Evolutionary conservation across 1,140 invertebrate genomes (phyloP).

Genomic region (Uloborus diversus): DNA sequence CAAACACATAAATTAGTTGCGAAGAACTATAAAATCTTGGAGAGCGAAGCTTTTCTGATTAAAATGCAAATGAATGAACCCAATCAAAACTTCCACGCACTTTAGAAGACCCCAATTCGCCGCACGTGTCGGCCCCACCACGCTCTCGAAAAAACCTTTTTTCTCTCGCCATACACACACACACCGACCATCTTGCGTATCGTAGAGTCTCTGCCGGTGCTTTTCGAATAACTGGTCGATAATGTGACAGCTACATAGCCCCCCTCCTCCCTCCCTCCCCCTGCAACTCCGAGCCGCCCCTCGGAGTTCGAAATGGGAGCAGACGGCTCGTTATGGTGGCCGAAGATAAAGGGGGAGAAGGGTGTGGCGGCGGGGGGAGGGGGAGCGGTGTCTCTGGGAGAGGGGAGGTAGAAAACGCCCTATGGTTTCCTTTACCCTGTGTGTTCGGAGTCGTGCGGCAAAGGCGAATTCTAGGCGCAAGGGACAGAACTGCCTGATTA

Average conservation of each 20-base stretch:
- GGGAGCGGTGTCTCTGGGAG: neutral
- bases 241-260: conserved; percentile 48
- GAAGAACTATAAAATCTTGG: too few species aligned
- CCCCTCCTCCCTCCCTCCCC: conserved; percentile 1
- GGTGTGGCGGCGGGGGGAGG: neutral
- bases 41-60: too few species aligned
- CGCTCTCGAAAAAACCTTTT: neutral
- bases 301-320: conserved; percentile 37
- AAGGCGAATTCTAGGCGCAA: conserved; percentile 7
- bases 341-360: neutral
- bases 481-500: conserved; percentile 10
- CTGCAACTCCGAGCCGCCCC: conserved; percentile 19
- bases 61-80: too few species aligned
- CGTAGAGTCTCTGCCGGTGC: too few species aligned
- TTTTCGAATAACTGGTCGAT: conserved; percentile 45
- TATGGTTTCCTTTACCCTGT: conserved; percentile 24
- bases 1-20: too few species aligned
- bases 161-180: neutral
- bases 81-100: too few species aligned
- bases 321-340: neutral
- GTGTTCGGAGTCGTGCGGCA: conserved; percentile 9
- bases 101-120: too few species aligned
- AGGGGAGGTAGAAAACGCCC: neutral
- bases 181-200: too few species aligned
- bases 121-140: neutral